Percentiles rank a stretch among this genome's conserved stretches.
phyloP scores from a whole-genome alignment of 2,888 invertebrate genomes.

The Pimpla rufipes region DNA sequence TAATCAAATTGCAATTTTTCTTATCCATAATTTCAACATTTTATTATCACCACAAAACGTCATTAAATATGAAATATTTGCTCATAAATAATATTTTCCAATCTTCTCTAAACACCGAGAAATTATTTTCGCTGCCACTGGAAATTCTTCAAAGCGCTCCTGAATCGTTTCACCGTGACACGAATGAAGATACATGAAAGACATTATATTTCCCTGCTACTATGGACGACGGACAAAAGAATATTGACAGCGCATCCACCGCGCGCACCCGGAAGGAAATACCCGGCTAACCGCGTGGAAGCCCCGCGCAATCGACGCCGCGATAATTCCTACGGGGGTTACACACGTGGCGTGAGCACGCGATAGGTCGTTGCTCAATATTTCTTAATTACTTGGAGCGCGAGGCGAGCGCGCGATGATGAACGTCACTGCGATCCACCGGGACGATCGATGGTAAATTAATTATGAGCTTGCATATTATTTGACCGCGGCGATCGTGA shows the following conservation, averaged over 20 bases:
- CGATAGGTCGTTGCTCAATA: conserved; percentile 59
- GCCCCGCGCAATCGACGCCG: not conserved
- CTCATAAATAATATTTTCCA: too few species aligned
- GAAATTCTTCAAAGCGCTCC: too few species aligned
- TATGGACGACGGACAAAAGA: not conserved
- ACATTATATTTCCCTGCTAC: not conserved
- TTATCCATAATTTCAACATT: too few species aligned
- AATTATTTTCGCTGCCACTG: too few species aligned
- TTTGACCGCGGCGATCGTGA: conserved; percentile 73
- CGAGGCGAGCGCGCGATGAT: conserved; percentile 3
- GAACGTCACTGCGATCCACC: conserved; percentile 50
- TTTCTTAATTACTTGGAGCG: conserved; percentile 76
- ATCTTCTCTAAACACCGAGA: too few species aligned
- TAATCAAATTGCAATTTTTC: too few species aligned
- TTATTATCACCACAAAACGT: too few species aligned
- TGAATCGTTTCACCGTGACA: too few species aligned
- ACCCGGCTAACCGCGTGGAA: not conserved
- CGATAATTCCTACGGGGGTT: not conserved
- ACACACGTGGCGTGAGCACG: not conserved
- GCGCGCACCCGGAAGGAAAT: not conserved
- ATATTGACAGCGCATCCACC: not conserved
- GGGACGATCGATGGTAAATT: conserved; percentile 74
- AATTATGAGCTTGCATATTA: conserved; percentile 80
- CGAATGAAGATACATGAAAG: not conserved
- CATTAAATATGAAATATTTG: too few species aligned